Evolutionary conservation across 2,888 invertebrate species (phyloP).

Genomic region (Selenia dentaria): DNA sequence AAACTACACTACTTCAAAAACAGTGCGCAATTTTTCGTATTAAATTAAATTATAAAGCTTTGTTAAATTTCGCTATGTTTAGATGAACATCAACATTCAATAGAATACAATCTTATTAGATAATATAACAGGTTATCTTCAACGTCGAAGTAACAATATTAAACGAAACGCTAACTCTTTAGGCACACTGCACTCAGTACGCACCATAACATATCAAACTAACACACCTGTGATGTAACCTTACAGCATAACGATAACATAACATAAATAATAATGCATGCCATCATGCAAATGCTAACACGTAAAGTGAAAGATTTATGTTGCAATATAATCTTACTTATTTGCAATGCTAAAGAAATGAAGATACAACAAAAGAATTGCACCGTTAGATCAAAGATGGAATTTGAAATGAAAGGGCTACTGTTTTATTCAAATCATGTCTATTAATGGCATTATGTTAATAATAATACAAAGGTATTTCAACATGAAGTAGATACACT

Average conservation of each 20-base stretch:
- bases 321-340: slow-evolving; percentile 26
- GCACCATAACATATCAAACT: slow-evolving; percentile 4
- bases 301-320: slow-evolving; percentile 31
- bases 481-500: too few relatives aligned
- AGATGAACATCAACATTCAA: too few relatives aligned
- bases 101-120: too few relatives aligned
- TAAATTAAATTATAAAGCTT: too few relatives aligned
- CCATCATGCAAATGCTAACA: slow-evolving; percentile 30
- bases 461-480: too few relatives aligned
- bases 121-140: too few relatives aligned
- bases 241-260: slow-evolving; percentile 25
- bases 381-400: not conserved
- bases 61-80: too few relatives aligned
- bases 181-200: slow-evolving; percentile 30
- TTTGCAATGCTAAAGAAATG: slow-evolving; percentile 10
- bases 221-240: slow-evolving; percentile 7
- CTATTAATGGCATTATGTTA: too few relatives aligned
- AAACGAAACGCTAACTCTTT: slow-evolving; percentile 48
- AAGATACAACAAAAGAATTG: slow-evolving; percentile 3
- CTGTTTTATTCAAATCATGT: too few relatives aligned
- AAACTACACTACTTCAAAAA: too few relatives aligned
- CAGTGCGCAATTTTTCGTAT: too few relatives aligned
- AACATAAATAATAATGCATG: slow-evolving; percentile 23
- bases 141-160: too few relatives aligned
- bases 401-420: not conserved